phyloP scores from a whole-genome alignment of 2,797 vertebrate genomes.

The Ctenopoma multispine region DNA sequence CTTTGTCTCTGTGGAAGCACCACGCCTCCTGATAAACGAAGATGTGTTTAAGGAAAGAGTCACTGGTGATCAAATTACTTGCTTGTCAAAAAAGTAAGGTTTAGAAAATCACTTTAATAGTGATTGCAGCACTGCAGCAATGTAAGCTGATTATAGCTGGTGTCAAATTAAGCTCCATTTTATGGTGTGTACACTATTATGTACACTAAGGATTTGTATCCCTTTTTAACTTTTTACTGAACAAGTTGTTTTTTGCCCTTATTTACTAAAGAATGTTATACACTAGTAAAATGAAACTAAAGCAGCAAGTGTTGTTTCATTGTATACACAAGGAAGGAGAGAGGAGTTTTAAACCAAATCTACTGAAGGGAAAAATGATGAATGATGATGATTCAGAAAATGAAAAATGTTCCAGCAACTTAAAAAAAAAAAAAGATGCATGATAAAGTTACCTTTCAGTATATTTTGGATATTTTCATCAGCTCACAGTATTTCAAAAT shows the following conservation, averaged over 20 bases:
- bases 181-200: too few relatives aligned
- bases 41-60: constrained; percentile 24
- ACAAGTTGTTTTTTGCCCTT: background rate
- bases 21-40: constrained; percentile 4
- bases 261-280: background rate
- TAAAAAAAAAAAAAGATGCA: background rate
- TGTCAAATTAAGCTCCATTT: too few relatives aligned
- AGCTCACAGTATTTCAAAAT: too few relatives aligned
- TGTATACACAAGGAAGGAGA: background rate
- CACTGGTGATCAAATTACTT: background rate
- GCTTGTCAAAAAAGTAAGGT: background rate
- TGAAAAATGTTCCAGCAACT: constrained; percentile 10
- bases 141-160: too few relatives aligned
- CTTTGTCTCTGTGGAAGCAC: background rate
- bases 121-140: too few relatives aligned
- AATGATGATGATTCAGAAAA: background rate
- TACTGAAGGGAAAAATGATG: background rate
- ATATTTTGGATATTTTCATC: too few relatives aligned
- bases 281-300: background rate
- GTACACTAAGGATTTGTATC: too few relatives aligned
- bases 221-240: too few relatives aligned
- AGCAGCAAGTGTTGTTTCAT: background rate
- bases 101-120: too few relatives aligned
- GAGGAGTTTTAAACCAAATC: background rate
- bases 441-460: background rate